A percentile compares a stretch with the other conserved stretches of the same genome.
phyloP scores from a whole-genome alignment of 2,113 vertebrate genomes.

The Megaleporinus macrocephalus region DNA sequence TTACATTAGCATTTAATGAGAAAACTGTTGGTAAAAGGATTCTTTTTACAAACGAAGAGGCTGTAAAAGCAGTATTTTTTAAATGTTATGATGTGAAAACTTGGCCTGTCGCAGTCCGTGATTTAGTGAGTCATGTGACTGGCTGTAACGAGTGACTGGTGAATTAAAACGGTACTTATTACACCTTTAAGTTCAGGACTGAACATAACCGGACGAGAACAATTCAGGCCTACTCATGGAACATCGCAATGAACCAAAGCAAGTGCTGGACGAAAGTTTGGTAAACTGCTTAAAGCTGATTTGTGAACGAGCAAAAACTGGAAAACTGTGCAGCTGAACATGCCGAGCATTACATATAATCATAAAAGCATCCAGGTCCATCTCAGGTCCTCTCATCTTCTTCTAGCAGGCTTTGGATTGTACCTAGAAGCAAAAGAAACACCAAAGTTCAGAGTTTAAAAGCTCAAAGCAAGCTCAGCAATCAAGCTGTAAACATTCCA shows the following conservation, averaged over 20 bases:
- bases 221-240: neutral
- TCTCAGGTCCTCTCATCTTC: constrained; percentile 62
- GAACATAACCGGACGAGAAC: neutral
- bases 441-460: constrained; percentile 6
- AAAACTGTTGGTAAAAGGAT: too few relatives aligned
- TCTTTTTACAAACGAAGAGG: too few relatives aligned
- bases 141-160: too few relatives aligned
- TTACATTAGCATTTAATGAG: too few relatives aligned
- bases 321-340: neutral
- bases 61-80: neutral
- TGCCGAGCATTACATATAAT: neutral
- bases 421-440: constrained; percentile 72
- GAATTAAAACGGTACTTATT: too few relatives aligned
- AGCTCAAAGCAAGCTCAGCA: neutral
- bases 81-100: neutral
- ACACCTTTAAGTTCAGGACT: too few relatives aligned
- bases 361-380: neutral
- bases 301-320: neutral
- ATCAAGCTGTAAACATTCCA: constrained; percentile 69
- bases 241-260: neutral
- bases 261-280: neutral
- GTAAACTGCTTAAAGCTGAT: neutral
- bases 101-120: too few relatives aligned
- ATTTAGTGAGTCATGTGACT: too few relatives aligned
- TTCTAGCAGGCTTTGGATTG: constrained; percentile 77